phyloP scores from a whole-genome alignment of 2,797 vertebrate genomes.

The Onychomys leucogaster region DNA sequence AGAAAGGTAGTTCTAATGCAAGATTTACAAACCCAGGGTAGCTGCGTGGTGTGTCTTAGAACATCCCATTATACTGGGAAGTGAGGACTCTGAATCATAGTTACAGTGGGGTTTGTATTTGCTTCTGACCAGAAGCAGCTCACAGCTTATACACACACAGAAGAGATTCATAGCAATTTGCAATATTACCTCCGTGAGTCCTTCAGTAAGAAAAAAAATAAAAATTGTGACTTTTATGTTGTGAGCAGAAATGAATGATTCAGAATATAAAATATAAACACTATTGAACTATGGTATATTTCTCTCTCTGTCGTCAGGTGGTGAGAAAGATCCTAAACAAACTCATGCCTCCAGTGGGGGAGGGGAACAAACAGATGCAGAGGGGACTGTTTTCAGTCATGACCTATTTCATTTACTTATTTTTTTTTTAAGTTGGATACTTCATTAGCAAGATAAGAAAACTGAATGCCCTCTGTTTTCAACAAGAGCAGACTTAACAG shows the following conservation, averaged over 20 bases:
- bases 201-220: background rate
- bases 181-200: background rate
- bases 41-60: background rate
- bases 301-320: background rate
- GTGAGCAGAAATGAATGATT: background rate
- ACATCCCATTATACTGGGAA: background rate
- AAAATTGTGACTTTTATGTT: conserved; percentile 1
- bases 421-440: background rate
- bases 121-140: background rate
- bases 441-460: conserved; percentile 3
- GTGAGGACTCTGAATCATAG: background rate
- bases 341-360: background rate
- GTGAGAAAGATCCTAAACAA: background rate
- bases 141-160: background rate
- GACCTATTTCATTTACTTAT: background rate
- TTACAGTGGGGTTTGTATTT: background rate
- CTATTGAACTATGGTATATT: background rate
- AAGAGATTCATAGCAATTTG: background rate
- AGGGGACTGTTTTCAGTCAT: background rate
- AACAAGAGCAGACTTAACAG: background rate
- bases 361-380: background rate
- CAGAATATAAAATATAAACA: background rate
- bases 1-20: background rate
- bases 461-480: conserved; percentile 29
- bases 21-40: background rate